These are phyloP conservation scores for Grammomys surdaster DNA, from an alignment of 2,113 vertebrate genomes.

Conservation along the genomic window DNA sequence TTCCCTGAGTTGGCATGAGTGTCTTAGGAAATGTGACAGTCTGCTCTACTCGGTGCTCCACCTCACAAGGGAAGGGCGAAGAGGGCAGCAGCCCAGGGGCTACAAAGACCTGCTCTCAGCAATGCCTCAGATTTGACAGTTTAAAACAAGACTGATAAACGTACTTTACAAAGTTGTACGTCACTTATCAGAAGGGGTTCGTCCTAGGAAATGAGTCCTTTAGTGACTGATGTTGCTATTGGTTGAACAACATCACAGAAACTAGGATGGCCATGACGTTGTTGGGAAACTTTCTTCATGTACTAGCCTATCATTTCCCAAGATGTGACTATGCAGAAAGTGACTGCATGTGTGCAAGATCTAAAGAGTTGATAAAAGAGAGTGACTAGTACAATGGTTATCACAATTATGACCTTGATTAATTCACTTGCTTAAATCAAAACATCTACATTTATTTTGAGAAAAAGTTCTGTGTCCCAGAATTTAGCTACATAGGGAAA, in stretches of 20 bases:
- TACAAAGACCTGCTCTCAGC: neutral
- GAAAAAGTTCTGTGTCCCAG: neutral
- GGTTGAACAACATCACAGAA: neutral
- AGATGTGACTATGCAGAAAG: neutral
- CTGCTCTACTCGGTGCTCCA: no score
- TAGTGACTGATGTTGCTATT: no score
- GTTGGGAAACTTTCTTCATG: neutral
- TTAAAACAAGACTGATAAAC: neutral
- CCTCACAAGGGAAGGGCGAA: neutral
- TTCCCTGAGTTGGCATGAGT: neutral
- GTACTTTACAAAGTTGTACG: neutral
- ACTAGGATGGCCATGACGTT: no score
- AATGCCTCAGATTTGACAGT: neutral
- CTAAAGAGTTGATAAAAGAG: neutral
- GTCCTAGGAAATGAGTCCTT: neutral
- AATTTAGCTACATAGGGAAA: neutral
- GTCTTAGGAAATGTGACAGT: neutral
- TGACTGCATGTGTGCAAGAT: neutral
- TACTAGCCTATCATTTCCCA: neutral
- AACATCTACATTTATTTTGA: neutral
- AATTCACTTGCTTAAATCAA: slow-evolving; percentile 29
- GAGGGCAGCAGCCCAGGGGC: neutral
- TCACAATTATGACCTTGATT: neutral
- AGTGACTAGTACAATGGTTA: neutral
- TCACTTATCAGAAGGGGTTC: neutral